Conservation (phyloP, 2,113 vertebrate genomes). For the Alethe castanea region DNA sequence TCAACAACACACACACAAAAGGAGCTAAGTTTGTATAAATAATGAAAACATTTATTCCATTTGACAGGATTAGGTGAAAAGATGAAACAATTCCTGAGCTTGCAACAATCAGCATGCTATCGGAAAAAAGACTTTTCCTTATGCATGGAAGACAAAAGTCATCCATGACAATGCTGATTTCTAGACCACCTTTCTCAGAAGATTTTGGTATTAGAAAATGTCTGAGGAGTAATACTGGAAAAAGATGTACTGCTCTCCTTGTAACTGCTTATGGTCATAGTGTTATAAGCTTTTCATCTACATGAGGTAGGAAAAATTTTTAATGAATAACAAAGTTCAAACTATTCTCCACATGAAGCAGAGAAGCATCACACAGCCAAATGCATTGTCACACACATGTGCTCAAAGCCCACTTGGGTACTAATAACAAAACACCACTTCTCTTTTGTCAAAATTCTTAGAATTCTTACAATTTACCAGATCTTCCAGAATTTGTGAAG, state of each 20-base stretch:
- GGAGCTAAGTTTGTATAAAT: neutral
- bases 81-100: neutral
- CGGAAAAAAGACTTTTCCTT: neutral
- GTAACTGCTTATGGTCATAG: neutral
- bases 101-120: neutral
- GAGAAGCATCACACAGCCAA: neutral
- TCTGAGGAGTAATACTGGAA: neutral
- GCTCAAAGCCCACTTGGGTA: neutral
- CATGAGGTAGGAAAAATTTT: neutral
- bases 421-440: neutral
- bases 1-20: neutral
- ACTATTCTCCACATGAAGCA: neutral
- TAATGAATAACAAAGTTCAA: neutral
- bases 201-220: neutral
- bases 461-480: neutral
- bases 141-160: neutral
- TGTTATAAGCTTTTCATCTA: neutral
- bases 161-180: neutral
- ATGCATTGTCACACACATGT: neutral
- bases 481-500: neutral
- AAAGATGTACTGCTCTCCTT: neutral
- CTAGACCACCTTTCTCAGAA: neutral
- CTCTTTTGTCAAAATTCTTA: neutral
- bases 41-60: neutral
- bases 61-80: neutral